Evolutionary conservation across 2,113 vertebrate genomes (phyloP), one percentile per base, ranked within the genome.

Genomic region (Gavialis gangeticus): DNA sequence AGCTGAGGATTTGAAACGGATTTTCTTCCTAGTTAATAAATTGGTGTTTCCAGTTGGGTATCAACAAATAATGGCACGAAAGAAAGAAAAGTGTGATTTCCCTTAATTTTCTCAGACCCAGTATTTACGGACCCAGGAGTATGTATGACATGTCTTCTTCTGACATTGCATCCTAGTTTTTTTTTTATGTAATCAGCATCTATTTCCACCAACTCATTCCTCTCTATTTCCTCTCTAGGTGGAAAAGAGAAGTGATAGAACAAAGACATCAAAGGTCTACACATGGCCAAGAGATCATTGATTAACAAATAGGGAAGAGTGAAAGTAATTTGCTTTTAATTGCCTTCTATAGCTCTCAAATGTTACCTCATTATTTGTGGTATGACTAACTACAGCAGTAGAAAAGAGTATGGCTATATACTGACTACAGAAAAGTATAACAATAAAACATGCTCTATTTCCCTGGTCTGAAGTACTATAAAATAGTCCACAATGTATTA

Each of bases 81-180:
- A 2, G 10, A 57, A 7, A 30, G 37, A 34, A 77, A 57, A 0
- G 6, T 46, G 8, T 46, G 46, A 46, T 46, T 46, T 46, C 46
- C 46, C 46, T 46, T 46, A 46, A 46, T 46, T 46, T 46, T 46
- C 46, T 46, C 46, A 46, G 8, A 16, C 10, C 16, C 25, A 75
- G 3, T 0, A 46, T 46, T 3, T 1, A 60, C 5, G 1, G 8
- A 78, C 1, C 69, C 60, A 67, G 83, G 21, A 90, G 81, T 69
- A 1, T 0, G 0, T 24, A 3, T 11, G 56, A 46, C 46, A 46
- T 9, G 46, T 46, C 9, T 46, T 67, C 16, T 9, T 83, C 79
- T 59, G 3, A 15, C 27, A 54, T 16, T 11, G 55, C 66, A 27
- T 2, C 46, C 82, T 5, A 46, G 3, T 16, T 8, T 62, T 7